Evolutionary conservation across 2,797 vertebrate species (phyloP), one percentile per base, ranked within the genome.

Genomic region (Anas acuta): DNA sequence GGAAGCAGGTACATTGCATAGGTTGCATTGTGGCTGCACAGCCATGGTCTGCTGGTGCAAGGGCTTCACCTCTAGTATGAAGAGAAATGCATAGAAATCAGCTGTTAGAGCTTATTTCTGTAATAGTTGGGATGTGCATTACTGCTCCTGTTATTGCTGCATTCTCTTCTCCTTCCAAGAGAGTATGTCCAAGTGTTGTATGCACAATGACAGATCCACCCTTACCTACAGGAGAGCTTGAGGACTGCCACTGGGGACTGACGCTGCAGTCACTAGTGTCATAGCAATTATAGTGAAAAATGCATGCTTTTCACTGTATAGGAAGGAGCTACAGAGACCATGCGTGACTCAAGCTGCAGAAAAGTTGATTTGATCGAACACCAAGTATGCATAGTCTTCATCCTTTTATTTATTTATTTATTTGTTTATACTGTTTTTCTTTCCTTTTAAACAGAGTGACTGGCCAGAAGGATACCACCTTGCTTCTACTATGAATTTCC

Each of bases 401-500:
- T 47, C 65, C 10, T 72, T 69, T 65, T 51, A 51, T 45, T 65
- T 51, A 51, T 45, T 41, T 41, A 41, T 75, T 87, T 20, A 3
- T 75, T 30, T 53, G 6, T 35, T 28, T 53, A 28, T 35, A 28
- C 23, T 83, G 2, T 26, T 92, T 90, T 82, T 84, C 57, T 90
- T 90, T 84, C 28, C 75, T 85, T 65, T 95, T 78, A 53, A 67
- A 87, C 96, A 99, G 99, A 98, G 90, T 56, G 99, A 99, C 75
- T 99, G 99, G 99, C 97, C 98, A 13, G 99, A 99, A 96, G 99
- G 99, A 54, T 98, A 99, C 96, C 99, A 99, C 56, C 98, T 99
- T 53, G 99, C 99, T 39, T 97, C 98, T 61, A 98, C 98, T 19
- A 99, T 99, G 99, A 99, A 98, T 94, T 99, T 99, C 95, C 99